Evolutionary conservation across 2,113 vertebrate species (phyloP), one percentile per base, ranked within the genome.

Genomic region (Rhabdornis inornatus): DNA sequence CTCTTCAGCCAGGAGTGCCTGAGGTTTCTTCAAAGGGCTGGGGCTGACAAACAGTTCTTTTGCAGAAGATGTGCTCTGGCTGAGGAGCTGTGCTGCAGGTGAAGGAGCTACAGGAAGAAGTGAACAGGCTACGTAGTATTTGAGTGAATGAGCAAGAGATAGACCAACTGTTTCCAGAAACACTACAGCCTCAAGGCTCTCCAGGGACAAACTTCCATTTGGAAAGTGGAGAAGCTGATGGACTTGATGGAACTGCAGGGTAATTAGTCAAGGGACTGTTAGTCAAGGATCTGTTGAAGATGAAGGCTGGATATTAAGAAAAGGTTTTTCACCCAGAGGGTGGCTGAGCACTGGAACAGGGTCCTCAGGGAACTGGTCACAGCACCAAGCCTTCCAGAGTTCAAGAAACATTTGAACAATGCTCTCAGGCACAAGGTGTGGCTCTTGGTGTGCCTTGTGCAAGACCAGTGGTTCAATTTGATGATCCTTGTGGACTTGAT

Each of bases 91-190:
- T 59, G 24, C 6, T 24, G 16, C 35, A 57, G 10, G 35, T 11
- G 14, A 42, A 57, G 71, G 52, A 50, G 35, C 35, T 57, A 25
- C 35, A 42, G 44, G 61, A 59, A 49, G 25, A 31, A 10, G 13
- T 22, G 44, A 68, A 50, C 21, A 44, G 37, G 9, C 31, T 50
- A 18, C 0, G 0, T 9, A 50, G 31, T 22, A 27, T 10, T 59
- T 0, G 0, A 68, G 25, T 0, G 1, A 57, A 59, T 0, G 2
- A 16, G 16, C 20, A 31, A 59, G 71, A 85, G 24, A 21, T 1
- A 30, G 21, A 49, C 7, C 10, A 49, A 6, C 21, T 42, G 3
- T 35, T 59, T 85, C 21, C 52, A 59, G 61, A 50, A 21, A 21
- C 7, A 6, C 21, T 17, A 4, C 13, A 42, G 31, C 16, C 35